These are phyloP conservation scores for Odontamblyopus rebecca DNA, from an alignment of 2,797 vertebrate species.

Conservation along the genomic window DNA sequence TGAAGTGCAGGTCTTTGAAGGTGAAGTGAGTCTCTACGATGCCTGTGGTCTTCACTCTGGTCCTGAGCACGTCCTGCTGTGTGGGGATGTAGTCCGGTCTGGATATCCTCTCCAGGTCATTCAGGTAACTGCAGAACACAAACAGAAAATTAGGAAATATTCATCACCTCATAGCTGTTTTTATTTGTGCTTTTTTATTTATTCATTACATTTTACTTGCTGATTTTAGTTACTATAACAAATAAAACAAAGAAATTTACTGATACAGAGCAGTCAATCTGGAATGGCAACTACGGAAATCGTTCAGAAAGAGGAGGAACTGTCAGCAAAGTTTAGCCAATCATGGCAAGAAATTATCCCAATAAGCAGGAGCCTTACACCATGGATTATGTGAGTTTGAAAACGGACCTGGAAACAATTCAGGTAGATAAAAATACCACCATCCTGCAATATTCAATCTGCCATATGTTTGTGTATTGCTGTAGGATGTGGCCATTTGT, in stretches of 20 bases:
- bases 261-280: too few species aligned
- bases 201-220: too few species aligned
- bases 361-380: too few species aligned
- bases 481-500: conserved; percentile 19
- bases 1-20: conserved; percentile 99
- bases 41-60: conserved; percentile 96
- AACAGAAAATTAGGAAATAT: not conserved
- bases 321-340: too few species aligned
- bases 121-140: conserved; percentile 85
- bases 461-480: conserved; percentile 1
- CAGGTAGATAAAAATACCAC: too few species aligned
- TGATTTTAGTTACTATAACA: too few species aligned
- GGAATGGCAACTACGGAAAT: too few species aligned
- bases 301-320: too few species aligned
- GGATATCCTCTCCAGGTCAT: conserved; percentile 95
- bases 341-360: too few species aligned
- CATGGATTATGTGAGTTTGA: too few species aligned
- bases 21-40: conserved; percentile 99
- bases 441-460: conserved; percentile 19
- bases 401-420: too few species aligned
- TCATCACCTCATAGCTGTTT: not conserved
- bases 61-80: conserved; percentile 96
- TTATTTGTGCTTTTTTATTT: too few species aligned
- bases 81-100: conserved; percentile 92
- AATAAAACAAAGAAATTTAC: not conserved